Base-by-base conservation (phyloP, 2,888 invertebrate genomes). In the Drosophila sordidula region DNA sequence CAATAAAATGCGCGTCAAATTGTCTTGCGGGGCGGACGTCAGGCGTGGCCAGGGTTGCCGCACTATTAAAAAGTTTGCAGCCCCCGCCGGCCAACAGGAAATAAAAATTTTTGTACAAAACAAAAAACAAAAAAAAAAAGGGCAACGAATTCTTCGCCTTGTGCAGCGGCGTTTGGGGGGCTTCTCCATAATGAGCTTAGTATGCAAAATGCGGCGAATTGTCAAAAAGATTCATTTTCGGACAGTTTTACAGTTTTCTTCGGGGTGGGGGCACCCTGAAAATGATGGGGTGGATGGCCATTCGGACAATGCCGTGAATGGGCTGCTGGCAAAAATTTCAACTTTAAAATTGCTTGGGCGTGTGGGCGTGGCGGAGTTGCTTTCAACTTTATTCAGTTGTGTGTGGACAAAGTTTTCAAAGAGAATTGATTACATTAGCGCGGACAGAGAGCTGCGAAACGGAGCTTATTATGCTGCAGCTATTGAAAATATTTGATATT, bases 131-230 rank as follows among this genome's bases (percentile, higher is more conserved):
- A 34, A 59, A 62, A 58, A 68, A 64, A 67, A 57, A 64, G 63
- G 65, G 41, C 80, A 88, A 80, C 77, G 83, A 77, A 68, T 78
- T 80, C 65, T 74, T 38, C 41, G 51, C 50, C 73, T 65, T 70
- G 9, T 9, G 29, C 29, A 29, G 9, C 29, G 29, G 9, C 29
- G 29, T 29, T 29, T 46, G 25, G 38, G 26, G 25, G 26, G n/a
- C 44, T 46, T 38, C 62, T 49, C 59, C 72, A 80, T 85, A 85
- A 85, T 85, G 87, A 85, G 85, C 89, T 89, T 89, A 87, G 89
- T 84, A 84, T 89, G 82, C 87, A 88, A 70, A 86, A 83, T 73
- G 70, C 62, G 72, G 66, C 64, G 80, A 84, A 77, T 89, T 83
- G 87, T 89, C 87, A 87, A 80, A 58, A 78, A 87, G 79, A 87